These are phyloP conservation scores for Adoxophyes honmai DNA, from an alignment of 1,140 invertebrate genomes.

Conservation along the genomic window DNA sequence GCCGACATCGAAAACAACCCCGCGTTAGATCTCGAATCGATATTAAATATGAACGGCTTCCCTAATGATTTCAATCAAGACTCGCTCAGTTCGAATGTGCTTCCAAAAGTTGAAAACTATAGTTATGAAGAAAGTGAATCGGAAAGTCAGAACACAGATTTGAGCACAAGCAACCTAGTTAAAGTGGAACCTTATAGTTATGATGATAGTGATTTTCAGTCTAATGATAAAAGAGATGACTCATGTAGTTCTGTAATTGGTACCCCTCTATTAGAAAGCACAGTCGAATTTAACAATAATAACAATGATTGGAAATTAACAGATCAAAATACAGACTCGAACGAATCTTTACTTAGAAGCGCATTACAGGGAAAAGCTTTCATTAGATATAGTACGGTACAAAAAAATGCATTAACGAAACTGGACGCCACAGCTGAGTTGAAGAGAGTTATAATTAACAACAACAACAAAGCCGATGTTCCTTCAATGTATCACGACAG, in stretches of 20 bases:
- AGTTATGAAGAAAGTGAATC: constrained; percentile 80
- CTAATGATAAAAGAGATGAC: constrained; percentile 81
- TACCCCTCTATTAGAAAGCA: constrained; percentile 75
- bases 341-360: constrained; percentile 87
- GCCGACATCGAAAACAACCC: constrained; percentile 77
- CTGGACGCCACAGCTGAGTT: constrained; percentile 54
- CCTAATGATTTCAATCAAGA: constrained; percentile 75
- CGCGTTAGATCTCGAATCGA: constrained; percentile 81
- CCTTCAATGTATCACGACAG: constrained; percentile 66
- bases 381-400: constrained; percentile 78
- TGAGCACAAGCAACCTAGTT: constrained; percentile 78
- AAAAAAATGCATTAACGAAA: constrained; percentile 58
- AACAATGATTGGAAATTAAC: constrained; percentile 89
- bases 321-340: constrained; percentile 82
- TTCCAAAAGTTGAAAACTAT: constrained; percentile 80
- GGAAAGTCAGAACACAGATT: constrained; percentile 80
- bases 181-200: constrained; percentile 83
- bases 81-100: constrained; percentile 50
- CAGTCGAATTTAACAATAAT: constrained; percentile 82
- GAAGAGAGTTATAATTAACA: constrained; percentile 65
- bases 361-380: constrained; percentile 86
- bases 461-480: constrained; percentile 74
- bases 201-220: constrained; percentile 83
- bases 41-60: constrained; percentile 81
- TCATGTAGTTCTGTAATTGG: constrained; percentile 64